Evolutionary conservation across 1,140 invertebrate species (phyloP), one percentile per base, ranked within the genome.

Genomic region (Atta colombica): DNA sequence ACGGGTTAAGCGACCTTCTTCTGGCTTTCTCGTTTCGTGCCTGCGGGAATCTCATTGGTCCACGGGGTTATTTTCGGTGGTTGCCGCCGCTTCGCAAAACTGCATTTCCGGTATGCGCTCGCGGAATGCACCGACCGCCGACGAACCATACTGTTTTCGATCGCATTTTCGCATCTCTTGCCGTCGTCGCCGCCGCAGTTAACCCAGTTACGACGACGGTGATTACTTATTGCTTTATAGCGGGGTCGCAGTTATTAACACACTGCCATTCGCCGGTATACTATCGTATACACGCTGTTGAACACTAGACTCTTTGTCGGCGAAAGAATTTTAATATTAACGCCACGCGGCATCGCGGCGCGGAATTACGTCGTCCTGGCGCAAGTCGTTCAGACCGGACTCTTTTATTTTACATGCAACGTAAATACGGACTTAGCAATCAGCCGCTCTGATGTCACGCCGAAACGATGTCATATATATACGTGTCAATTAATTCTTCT

Each of bases 301-400:
- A 91, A 93, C 92, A 92, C 87, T 88, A 72, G 55, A 82, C 86
- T 89, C 91, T 93, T 93, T 93, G 92, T 93, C 90, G 92, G 91
- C 92, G 77, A 82, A 71, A 84, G 77, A 89, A 91, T 84, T 69
- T 88, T 86, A 86, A 91, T 87, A 86, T 90, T 91, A 68, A 84
- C 51, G 88, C 45, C 18, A 78, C 69, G 14, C 55, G n/a, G 28
- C 75, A 72, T 72, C 74, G 68, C 49, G 78, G 60, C 60, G 63
- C 88, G 77, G 69, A 82, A 82, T 53, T 65, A 21, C 45, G 35
- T 85, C 63, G 45, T 77, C 45, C 69, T 72, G 21, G 53, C 66
- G 35, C 60, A 45, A 14, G 31, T n/a, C 51, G 49, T 21, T 39
- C 25, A 28, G 58, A 3, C 53, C 14, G 16, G 18, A 60, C 25